A percentile compares a stretch with the other conserved stretches of the same genome.
phyloP scores from a whole-genome alignment of 1,140 invertebrate genomes.

The Drosophila kanapiae region DNA sequence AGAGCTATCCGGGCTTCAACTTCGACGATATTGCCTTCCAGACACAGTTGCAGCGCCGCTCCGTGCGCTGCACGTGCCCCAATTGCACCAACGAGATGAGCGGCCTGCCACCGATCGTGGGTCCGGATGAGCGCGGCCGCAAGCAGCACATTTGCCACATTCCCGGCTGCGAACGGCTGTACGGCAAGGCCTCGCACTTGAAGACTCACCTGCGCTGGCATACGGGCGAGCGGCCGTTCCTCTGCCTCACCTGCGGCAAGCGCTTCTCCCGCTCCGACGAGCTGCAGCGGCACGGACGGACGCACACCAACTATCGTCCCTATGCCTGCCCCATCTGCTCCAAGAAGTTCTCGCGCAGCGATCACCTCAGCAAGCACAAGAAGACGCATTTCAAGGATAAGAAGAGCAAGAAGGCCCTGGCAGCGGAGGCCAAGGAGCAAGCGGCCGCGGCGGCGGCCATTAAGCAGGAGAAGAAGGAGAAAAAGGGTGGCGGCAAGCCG shows the following conservation, averaged over 20 bases:
- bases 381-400: conserved; percentile 89
- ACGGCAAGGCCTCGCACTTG: conserved; percentile 96
- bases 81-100: conserved; percentile 90
- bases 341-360: conserved; percentile 93
- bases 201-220: conserved; percentile 95
- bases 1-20: conserved; percentile 78
- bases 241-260: conserved; percentile 93
- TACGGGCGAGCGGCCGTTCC: conserved; percentile 91
- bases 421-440: conserved; percentile 76
- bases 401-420: conserved; percentile 77
- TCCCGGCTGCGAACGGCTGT: conserved; percentile 95
- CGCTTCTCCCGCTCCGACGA: conserved; percentile 96
- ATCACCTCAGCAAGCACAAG: conserved; percentile 94
- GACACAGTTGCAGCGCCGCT: conserved; percentile 85
- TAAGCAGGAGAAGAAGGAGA: conserved; percentile 69
- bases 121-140: conserved; percentile 88
- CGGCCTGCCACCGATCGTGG: conserved; percentile 87
- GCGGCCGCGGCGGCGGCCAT: conserved; percentile 46
- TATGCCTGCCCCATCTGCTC: conserved; percentile 91
- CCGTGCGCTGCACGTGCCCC: conserved; percentile 89
- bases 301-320: conserved; percentile 93
- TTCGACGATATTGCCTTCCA: conserved; percentile 84
- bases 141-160: conserved; percentile 96
- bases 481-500: conserved; percentile 10
- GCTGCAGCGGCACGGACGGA: conserved; percentile 92